A percentile compares a stretch with the other conserved stretches of the same genome.
phyloP scores from a whole-genome alignment of 2,888 invertebrate genomes.

The Metellina segmentata region DNA sequence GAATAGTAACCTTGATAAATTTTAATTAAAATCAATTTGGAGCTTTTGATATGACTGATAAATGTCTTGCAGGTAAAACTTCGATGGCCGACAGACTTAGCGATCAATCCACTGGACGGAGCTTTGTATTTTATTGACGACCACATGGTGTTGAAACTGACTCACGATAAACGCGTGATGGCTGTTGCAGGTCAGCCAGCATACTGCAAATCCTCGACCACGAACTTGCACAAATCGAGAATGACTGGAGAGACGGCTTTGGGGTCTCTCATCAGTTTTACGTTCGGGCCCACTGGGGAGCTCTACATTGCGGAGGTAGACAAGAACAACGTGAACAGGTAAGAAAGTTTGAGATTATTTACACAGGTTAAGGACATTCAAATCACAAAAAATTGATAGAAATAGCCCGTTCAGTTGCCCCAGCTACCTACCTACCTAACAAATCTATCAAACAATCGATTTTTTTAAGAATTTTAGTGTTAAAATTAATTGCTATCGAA shows the following conservation, averaged over 20 bases:
- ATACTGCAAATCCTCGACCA: slow-evolving; percentile 87
- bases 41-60: neutral
- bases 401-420: too few species aligned
- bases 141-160: slow-evolving; percentile 93
- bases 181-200: slow-evolving; percentile 96
- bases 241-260: slow-evolving; percentile 90
- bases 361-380: neutral
- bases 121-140: slow-evolving; percentile 97
- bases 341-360: neutral
- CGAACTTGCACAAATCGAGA: slow-evolving; percentile 80
- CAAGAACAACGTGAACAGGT: slow-evolving; percentile 91
- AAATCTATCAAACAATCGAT: too few species aligned
- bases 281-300: slow-evolving; percentile 91
- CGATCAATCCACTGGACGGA: slow-evolving; percentile 96
- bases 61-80: slow-evolving; percentile 86
- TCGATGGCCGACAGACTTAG: slow-evolving; percentile 97
- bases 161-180: slow-evolving; percentile 91
- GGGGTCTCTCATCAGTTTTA: slow-evolving; percentile 95
- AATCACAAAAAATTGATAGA: too few species aligned
- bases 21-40: too few species aligned
- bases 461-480: too few species aligned
- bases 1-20: too few species aligned
- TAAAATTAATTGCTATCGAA: too few species aligned
- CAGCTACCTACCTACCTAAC: too few species aligned
- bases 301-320: slow-evolving; percentile 97